Evolutionary conservation across 1,140 invertebrate species (phyloP).

Genomic region (Hesperophylax magnus): DNA sequence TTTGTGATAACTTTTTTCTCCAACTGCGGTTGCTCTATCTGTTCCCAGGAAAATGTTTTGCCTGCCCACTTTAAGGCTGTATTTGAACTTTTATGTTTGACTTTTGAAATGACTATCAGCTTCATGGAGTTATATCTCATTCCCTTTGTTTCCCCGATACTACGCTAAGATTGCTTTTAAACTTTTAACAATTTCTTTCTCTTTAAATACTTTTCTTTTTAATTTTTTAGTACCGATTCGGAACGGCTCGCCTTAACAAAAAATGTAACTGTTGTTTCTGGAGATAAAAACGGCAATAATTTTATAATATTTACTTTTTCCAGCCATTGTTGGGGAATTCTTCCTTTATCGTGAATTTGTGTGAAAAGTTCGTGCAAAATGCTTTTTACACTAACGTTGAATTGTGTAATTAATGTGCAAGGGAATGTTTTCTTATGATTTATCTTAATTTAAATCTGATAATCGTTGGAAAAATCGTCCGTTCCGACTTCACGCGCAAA

Average conservation of each 20-base stretch:
- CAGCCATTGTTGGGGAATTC: neutral
- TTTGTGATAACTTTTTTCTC: no score
- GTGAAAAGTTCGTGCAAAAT: conserved; percentile 5
- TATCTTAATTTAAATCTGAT: neutral
- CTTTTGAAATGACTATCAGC: neutral
- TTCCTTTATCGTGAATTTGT: conserved; percentile 15
- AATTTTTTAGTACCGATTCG: conserved; percentile 23
- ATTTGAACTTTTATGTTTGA: no score
- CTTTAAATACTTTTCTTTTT: conserved; percentile 37
- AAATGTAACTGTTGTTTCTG: conserved; percentile 17
- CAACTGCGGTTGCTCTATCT: no score
- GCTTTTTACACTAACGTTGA: conserved; percentile 7
- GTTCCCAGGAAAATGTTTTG: no score
- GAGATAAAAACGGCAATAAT: conserved; percentile 22
- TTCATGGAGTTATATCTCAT: neutral
- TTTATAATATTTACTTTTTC: conserved; percentile 23
- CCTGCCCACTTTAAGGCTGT: no score
- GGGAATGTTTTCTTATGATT: conserved; percentile 14
- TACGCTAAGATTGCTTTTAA: conserved; percentile 25
- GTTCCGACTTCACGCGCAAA: no score
- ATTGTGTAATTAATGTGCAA: neutral
- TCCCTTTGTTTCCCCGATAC: conserved; percentile 35
- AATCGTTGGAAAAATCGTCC: no score
- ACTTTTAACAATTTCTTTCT: conserved; percentile 46
- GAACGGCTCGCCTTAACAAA: neutral